Base-by-base conservation (phyloP, 2,797 vertebrate genomes). In the Sparus aurata region DNA sequence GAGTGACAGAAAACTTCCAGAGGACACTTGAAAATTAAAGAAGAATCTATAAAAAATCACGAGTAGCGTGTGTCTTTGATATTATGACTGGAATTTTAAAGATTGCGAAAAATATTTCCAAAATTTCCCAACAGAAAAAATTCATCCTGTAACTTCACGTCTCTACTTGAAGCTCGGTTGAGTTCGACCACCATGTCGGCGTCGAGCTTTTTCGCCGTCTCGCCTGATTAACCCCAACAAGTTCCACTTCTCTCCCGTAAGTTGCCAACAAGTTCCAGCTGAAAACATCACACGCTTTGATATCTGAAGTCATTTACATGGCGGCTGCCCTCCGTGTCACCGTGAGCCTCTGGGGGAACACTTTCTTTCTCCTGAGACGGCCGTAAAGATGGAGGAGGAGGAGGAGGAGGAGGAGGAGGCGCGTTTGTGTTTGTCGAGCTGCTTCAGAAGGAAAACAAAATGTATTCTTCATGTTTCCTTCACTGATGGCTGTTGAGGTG, bases 181-280 rank as follows among this genome's bases (percentile, higher is more conserved):
- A 18, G 12, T 54, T 89, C 76, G 1, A 72, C 87, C 87, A 75
- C 59, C 81, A 46, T 85, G 86, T 78, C 83, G 43, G 49, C 54
- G 57, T 38, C 9, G 3, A 45, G 79, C 57, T n/a, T 25, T 9
- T 9, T 27, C 27, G 38, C 66, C 1, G 83, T 80, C 77, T 68
- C 64, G 86, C 85, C 69, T 87, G 83, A 89, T 89, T 88, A 73
- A 75, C 77, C 73, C 72, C 84, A 72, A 89, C 91, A 89, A 80
- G 84, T 85, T 90, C 80, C 83, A 69, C 85, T 68, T 74, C 68
- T 82, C 69, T 27, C 27, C 63, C 25, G 20, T 70, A 64, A 25
- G 34, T 64, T 52, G 77, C 84, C 71, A 80, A 75, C 84, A 74
- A 23, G 79, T 79, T 68, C 25, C 50, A 22, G n/a, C 10, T 23